Percentiles rank a stretch among this genome's conserved stretches.
These are phyloP conservation scores for Pimpla rufipes DNA, from an alignment of 2,888 invertebrate genomes.

Conservation along the genomic window DNA sequence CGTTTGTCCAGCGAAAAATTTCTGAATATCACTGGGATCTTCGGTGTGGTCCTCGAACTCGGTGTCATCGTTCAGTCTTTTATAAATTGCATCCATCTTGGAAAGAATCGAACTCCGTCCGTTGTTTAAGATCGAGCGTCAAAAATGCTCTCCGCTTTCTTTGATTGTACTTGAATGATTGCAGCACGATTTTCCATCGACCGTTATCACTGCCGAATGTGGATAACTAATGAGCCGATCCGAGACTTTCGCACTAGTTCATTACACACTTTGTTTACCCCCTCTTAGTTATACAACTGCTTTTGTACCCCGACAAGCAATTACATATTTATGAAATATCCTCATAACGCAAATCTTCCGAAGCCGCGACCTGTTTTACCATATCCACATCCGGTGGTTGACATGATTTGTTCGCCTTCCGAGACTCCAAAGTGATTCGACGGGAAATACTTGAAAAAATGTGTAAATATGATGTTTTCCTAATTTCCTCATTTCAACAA, in stretches of 20 bases:
- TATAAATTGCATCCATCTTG: constrained; percentile 73
- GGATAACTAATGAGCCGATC: neutral
- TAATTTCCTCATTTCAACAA: too few relatives aligned
- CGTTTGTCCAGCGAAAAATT: constrained; percentile 75
- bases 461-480: too few relatives aligned
- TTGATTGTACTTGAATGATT: neutral
- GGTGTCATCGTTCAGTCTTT: constrained; percentile 70
- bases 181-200: neutral
- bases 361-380: neutral
- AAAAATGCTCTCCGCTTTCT: neutral
- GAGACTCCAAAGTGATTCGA: too few relatives aligned
- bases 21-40: constrained; percentile 72
- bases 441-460: too few relatives aligned
- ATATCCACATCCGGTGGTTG: neutral
- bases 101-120: neutral
- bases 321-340: constrained; percentile 1
- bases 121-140: neutral
- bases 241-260: neutral
- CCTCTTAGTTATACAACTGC: neutral
- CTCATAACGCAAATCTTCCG: neutral
- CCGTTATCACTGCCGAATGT: neutral
- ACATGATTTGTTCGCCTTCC: neutral
- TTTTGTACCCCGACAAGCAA: neutral
- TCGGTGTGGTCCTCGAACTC: constrained; percentile 49
- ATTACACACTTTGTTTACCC: neutral